Evolutionary conservation across 2,888 invertebrate genomes (phyloP).

Genomic region (Drosophila borealis): DNA sequence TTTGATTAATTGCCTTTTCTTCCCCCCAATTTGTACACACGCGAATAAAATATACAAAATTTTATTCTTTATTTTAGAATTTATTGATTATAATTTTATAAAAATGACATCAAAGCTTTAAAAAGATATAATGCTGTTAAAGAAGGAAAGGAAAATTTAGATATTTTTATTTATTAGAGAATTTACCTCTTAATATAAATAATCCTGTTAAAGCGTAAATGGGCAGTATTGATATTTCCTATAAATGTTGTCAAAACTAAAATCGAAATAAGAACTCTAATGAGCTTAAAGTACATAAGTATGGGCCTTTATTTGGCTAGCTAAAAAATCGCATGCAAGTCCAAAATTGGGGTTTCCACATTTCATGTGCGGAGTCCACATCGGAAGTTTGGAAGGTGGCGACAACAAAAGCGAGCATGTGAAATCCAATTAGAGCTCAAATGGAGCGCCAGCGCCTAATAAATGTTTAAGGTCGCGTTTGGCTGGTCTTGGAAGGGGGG

Average conservation of each 20-base stretch:
- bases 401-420: conserved; percentile 43
- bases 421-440: conserved; percentile 73
- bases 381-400: conserved; percentile 60
- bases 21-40: too few relatives aligned
- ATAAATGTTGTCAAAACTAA: background rate
- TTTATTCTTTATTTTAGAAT: too few relatives aligned
- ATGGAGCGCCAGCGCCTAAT: conserved; percentile 46
- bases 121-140: background rate
- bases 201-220: conserved; percentile 16
- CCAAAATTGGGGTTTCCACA: conserved; percentile 10
- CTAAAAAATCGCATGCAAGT: conserved; percentile 21
- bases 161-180: background rate
- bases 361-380: conserved; percentile 14
- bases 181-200: background rate
- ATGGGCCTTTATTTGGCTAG: conserved; percentile 6
- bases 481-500: background rate
- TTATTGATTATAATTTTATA: too few relatives aligned
- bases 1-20: too few relatives aligned
- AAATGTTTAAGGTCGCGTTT: conserved; percentile 62
- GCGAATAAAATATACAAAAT: too few relatives aligned
- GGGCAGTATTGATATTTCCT: background rate
- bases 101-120: background rate
- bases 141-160: background rate
- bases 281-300: conserved; percentile 19
- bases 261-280: conserved; percentile 3